Base-by-base conservation (phyloP, 2,888 invertebrate genomes). In the Tuberolachnus salignus region DNA sequence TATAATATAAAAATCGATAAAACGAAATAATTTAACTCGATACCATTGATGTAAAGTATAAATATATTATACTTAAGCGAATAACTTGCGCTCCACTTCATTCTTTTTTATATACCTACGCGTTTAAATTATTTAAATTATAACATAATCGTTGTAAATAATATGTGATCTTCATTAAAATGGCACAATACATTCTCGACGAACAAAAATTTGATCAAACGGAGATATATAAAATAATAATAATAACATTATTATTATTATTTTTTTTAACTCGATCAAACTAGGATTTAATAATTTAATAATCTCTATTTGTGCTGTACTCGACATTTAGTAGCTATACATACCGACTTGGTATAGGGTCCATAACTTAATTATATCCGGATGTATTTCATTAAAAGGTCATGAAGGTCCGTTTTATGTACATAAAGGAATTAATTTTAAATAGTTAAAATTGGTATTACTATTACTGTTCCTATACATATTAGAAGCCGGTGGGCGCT, bases 311-410 rank as follows among this genome's bases (percentile, higher is more conserved):
- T 63, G 23, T 42, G 63, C 13, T 53, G 63, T 63, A 63, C 73
- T 63, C 61, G 42, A 34, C 51, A 63, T 73, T 63, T 63, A 73
- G 42, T 63, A 63, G 53, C 63, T 53, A 49, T 53, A 49, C 14
- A 26, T 19, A 72, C 61, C 72, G 53, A 73, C 61, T 73, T 11
- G 34, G 49, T 73, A 34, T 34, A 63, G 73, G 73, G 61, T 53
- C 42, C 51, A 53, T 73, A 73, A 73, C 63, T 73, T 73, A 73
- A 73, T 73, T 73, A 73, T 63, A 63, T 73, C 73, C 73, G 73
- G 73, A 73, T 63, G 61, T 63, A 53, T 63, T 63, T 73, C 63
- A 73, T 73, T 73, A 73, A 73, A 73, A 63, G 34, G 73, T 63
- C 63, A 73, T 73, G 51, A 73, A 63, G 73, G 63, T 53, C 63